Percentiles rank a stretch among this genome's conserved stretches.
phyloP scores from a whole-genome alignment of 2,888 invertebrate species.

The Cerceris rybyensis region DNA sequence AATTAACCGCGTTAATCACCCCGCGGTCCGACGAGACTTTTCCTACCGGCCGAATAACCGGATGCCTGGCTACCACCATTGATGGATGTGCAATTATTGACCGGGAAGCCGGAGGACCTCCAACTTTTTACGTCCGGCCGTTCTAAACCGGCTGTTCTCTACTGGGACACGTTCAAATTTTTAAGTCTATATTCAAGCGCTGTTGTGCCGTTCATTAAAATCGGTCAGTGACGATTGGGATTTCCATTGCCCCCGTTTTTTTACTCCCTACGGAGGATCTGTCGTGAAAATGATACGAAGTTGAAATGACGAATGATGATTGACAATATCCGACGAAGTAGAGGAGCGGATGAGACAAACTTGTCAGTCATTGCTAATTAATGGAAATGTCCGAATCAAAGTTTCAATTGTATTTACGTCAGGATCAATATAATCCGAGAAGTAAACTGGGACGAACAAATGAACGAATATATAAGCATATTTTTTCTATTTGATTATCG shows the following conservation, averaged over 20 bases:
- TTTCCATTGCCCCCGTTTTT: not conserved
- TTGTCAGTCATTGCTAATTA: too few species aligned
- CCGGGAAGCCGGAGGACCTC: slow-evolving; percentile 23
- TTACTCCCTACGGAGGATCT: too few species aligned
- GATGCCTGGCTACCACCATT: slow-evolving; percentile 24
- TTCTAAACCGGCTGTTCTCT: slow-evolving; percentile 38
- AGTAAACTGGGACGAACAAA: too few species aligned
- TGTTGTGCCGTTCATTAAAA: slow-evolving; percentile 25
- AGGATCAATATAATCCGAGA: too few species aligned
- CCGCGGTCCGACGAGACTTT: slow-evolving; percentile 68
- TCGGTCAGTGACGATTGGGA: slow-evolving; percentile 18
- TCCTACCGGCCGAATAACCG: slow-evolving; percentile 42
- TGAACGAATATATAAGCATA: too few species aligned
- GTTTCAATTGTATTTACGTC: too few species aligned
- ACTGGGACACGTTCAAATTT: slow-evolving; percentile 44
- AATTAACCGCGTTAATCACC: slow-evolving; percentile 79
- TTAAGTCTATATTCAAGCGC: slow-evolving; percentile 34
- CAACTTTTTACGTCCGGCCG: slow-evolving; percentile 51
- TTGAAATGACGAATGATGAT: too few species aligned
- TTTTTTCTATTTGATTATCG: too few species aligned
- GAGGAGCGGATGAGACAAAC: too few species aligned
- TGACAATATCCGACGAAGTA: too few species aligned
- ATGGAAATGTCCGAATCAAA: too few species aligned
- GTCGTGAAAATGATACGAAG: too few species aligned
- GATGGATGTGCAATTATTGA: slow-evolving; percentile 56